Evolutionary conservation across 1,140 invertebrate species (phyloP).

Genomic region (Drosophila sp.): DNA sequence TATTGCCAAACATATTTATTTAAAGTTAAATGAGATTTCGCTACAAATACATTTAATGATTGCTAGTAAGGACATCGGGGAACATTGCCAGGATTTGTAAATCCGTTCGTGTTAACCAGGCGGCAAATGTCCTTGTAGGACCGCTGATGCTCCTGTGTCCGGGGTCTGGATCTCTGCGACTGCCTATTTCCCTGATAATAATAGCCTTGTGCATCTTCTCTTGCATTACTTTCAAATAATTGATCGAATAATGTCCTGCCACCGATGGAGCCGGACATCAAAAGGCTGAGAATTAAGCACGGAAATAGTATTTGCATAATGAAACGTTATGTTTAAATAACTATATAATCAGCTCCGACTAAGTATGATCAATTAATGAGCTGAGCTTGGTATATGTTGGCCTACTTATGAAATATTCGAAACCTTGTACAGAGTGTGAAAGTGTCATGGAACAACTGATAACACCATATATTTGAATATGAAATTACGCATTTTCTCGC

Average conservation of each 20-base stretch:
- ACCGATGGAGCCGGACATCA: conserved; percentile 3
- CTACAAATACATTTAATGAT: no score
- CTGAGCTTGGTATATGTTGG: conserved; percentile 9
- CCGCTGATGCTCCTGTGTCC: conserved; percentile 26
- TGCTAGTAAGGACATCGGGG: conserved; percentile 65
- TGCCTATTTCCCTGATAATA: conserved; percentile 18
- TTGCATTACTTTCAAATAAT: conserved; percentile 27
- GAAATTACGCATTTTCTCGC: no score
- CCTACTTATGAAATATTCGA: conserved; percentile 47
- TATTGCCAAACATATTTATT: conserved; percentile 52
- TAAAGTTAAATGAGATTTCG: conserved; percentile 21
- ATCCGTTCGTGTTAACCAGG: conserved; percentile 71
- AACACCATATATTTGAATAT: conserved; percentile 37
- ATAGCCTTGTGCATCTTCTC: neutral
- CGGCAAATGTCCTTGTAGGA: conserved; percentile 76
- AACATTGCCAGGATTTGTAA: conserved; percentile 64
- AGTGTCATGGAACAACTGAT: conserved; percentile 47
- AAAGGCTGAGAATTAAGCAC: conserved; percentile 17
- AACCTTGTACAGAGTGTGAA: conserved; percentile 39
- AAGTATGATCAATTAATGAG: conserved; percentile 27
- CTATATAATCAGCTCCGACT: conserved; percentile 8
- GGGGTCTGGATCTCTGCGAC: conserved; percentile 5
- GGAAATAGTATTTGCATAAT: conserved; percentile 31
- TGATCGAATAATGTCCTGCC: conserved; percentile 26
- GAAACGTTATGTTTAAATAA: neutral